Conservation (phyloP, 2,113 vertebrate species). For the Ptilorrhoa leucosticta region DNA sequence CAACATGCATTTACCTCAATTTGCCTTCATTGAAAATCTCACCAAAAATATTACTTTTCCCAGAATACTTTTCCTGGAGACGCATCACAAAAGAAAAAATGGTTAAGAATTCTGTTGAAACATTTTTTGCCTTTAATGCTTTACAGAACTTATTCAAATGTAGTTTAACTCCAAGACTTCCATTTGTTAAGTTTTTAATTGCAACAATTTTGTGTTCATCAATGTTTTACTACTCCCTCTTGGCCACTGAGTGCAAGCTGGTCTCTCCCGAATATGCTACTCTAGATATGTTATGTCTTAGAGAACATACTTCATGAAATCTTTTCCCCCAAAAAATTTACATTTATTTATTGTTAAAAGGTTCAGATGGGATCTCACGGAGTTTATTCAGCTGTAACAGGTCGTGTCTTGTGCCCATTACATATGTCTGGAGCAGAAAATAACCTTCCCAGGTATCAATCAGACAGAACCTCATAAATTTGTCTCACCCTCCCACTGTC, state of each 20-base stretch:
- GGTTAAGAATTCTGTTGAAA: not conserved
- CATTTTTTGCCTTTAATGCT: not conserved
- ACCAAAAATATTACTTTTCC: not conserved
- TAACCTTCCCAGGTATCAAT: not conserved
- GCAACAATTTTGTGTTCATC: not conserved
- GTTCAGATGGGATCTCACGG: not conserved
- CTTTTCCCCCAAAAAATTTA: accelerated
- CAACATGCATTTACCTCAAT: not conserved
- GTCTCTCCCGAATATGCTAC: not conserved
- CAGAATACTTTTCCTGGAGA: not conserved
- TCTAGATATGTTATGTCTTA: not conserved
- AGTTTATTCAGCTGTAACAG: not conserved
- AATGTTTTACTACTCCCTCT: not conserved
- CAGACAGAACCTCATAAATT: not conserved
- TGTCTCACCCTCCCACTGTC: not conserved
- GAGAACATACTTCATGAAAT: not conserved
- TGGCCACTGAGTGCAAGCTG: not conserved
- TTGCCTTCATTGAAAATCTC: not conserved
- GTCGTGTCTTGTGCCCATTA: not conserved
- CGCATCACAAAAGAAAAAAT: not conserved
- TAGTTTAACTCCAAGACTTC: not conserved
- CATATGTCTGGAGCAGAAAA: not conserved
- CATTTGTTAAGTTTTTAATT: not conserved
- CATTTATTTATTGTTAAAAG: not conserved
- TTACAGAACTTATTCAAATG: not conserved